Base-by-base conservation (phyloP, 2,797 vertebrate genomes). In the Euphonia xanthogaster region DNA sequence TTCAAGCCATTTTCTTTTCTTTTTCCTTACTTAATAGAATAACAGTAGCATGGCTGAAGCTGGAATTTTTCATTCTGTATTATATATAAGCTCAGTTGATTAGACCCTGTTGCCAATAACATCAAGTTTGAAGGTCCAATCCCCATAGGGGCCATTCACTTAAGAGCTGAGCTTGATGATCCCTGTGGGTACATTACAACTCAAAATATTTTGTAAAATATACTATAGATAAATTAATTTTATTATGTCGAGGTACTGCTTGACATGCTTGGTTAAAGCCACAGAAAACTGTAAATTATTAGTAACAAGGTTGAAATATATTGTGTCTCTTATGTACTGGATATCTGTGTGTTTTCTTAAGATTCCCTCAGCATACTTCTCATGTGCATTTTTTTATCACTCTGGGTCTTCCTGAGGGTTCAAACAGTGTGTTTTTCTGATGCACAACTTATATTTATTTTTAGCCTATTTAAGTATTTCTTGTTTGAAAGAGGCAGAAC, bases 291-390 rank as follows among this genome's bases (percentile, higher is more conserved):
- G 20, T n/a, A 81, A 72, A 70, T 66, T 71, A 48, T 45, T 44
- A 35, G 28, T 39, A 47, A 53, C 11, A 21, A 12, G 4, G 22
- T 24, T 60, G 22, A 28, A 70, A 45, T 10, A 7, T 17, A 9
- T 58, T 60, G 7, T 55, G 17, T 39, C 2, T 0, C 35, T 28
- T 2, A 4, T 20, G 2, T 37, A n/a, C 14, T 25, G 23, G 7
- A 12, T 51, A 65, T 33, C n/a, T 37, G 2, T 1, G 2, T 72
- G 6, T 17, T 78, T 83, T 81, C 31, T 65, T 66, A 66, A 37
- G 3, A 53, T 48, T 63, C 14, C 9, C 5, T 68, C 23, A 39
- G 42, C 85, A 77, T 37, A 7, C 1, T 82, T 92, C 15, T 42
- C 7, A 22, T n/a, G 6, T 6, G 14, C 12, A 3, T 70, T 78